These are phyloP conservation scores for Mus spretus DNA, from an alignment of 2,797 vertebrate genomes.

Conservation along the genomic window DNA sequence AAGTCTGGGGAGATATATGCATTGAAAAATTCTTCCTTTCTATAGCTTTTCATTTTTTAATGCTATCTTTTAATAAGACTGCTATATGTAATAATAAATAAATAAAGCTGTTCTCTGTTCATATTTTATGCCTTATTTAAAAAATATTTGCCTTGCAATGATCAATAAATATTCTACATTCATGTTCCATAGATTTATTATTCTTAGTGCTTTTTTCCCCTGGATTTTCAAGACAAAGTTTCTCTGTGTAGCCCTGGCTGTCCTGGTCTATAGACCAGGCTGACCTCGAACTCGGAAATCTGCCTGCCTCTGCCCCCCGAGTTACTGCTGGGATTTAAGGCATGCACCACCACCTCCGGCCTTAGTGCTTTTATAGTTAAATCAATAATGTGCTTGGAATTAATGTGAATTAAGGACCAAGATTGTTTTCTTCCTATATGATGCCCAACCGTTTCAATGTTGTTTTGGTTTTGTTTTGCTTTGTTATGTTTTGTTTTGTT, in stretches of 20 bases:
- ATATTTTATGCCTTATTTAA: neutral
- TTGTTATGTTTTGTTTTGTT: neutral
- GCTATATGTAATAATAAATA: constrained; percentile 20
- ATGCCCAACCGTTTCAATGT: neutral
- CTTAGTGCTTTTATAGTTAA: neutral
- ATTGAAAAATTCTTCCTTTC: neutral
- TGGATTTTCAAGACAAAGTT: no score
- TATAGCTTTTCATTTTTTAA: constrained; percentile 34
- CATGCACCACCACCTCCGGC: no score
- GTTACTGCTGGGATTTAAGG: no score
- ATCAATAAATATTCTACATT: neutral
- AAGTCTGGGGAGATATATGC: neutral
- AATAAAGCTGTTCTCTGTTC: neutral
- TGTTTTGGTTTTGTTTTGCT: neutral
- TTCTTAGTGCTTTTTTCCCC: neutral
- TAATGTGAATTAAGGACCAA: constrained; percentile 8
- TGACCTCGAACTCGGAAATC: no score
- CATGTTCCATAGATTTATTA: constrained; percentile 13
- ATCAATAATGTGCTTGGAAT: constrained; percentile 22
- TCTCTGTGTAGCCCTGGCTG: no score
- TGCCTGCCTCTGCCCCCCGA: no score
- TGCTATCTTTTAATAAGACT: neutral
- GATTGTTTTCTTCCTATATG: neutral
- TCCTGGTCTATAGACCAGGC: no score
- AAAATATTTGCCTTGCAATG: neutral